Evolutionary conservation across 2,113 vertebrate species (phyloP).

Genomic region (Pterocles gutturalis): DNA sequence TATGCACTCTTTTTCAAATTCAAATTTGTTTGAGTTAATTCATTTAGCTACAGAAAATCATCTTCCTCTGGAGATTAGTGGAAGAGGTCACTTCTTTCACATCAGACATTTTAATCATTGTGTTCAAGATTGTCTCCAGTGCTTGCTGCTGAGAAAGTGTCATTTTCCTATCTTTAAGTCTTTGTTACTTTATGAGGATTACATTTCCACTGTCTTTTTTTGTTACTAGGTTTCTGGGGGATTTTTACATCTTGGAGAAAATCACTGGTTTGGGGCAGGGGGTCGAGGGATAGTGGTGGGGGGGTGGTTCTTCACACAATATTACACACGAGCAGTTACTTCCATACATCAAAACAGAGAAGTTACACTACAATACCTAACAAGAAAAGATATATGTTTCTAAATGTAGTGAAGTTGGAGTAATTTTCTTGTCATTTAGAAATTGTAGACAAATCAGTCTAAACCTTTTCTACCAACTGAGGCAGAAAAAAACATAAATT

Average conservation of each 20-base stretch:
- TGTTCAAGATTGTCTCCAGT: not conserved
- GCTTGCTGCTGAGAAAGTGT: not conserved
- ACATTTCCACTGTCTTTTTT: not conserved
- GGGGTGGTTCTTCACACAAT: not conserved
- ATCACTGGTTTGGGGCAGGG: not conserved
- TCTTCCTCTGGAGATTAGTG: not conserved
- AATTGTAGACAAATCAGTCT: not conserved
- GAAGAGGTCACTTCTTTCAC: constrained; percentile 18
- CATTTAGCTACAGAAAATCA: not conserved
- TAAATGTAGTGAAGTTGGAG: not conserved
- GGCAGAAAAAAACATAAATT: not conserved
- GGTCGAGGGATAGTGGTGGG: too few species aligned
- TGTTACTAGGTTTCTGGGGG: not conserved
- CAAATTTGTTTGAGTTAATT: constrained; percentile 5
- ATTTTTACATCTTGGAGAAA: not conserved
- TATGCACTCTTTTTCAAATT: not conserved
- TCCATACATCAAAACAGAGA: not conserved
- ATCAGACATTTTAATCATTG: constrained; percentile 19
- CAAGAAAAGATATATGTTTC: not conserved
- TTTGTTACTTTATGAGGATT: not conserved
- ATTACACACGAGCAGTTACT: not conserved
- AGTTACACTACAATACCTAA: not conserved
- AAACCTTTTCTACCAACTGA: not conserved
- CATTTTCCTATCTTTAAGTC: not conserved
- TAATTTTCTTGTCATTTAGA: not conserved